A percentile compares a stretch with the other conserved stretches of the same genome.
Conservation (phyloP, 2,888 invertebrate genomes). For the Rhagophthalmus giganteus region DNA sequence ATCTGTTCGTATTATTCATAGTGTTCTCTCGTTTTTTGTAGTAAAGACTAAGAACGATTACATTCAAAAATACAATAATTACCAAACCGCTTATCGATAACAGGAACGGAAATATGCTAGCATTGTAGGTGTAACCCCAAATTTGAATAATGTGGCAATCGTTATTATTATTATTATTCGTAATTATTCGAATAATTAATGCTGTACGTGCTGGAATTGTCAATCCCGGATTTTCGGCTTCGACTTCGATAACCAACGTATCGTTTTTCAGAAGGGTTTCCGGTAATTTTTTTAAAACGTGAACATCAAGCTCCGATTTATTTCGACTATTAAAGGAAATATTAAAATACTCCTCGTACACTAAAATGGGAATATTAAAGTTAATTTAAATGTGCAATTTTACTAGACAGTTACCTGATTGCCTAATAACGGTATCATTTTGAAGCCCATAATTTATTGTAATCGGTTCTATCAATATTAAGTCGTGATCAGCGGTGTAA, state of each 20-base stretch:
- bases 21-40: conserved; percentile 1
- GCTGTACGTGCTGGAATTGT: conserved; percentile 1
- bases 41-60: background rate
- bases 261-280: background rate
- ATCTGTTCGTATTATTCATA: background rate
- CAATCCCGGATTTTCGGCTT: conserved; percentile 5
- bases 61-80: conserved; percentile 5
- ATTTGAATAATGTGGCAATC: background rate
- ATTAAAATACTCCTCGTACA: conserved; percentile 11
- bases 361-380: background rate
- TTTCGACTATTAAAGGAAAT: background rate
- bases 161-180: background rate
- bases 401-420: background rate
- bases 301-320: background rate
- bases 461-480: conserved; percentile 3
- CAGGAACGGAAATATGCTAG: background rate
- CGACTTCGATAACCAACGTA: conserved; percentile 3
- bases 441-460: conserved; percentile 2
- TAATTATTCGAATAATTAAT: background rate
- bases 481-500: background rate
- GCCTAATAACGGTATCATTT: background rate
- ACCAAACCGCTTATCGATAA: background rate
- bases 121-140: background rate
- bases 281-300: background rate
- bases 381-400: background rate